A percentile compares a stretch with the other conserved stretches of the same genome.
Evolutionary conservation across 1,140 invertebrate species (phyloP).

Genomic region (Zaprionus capensis): DNA sequence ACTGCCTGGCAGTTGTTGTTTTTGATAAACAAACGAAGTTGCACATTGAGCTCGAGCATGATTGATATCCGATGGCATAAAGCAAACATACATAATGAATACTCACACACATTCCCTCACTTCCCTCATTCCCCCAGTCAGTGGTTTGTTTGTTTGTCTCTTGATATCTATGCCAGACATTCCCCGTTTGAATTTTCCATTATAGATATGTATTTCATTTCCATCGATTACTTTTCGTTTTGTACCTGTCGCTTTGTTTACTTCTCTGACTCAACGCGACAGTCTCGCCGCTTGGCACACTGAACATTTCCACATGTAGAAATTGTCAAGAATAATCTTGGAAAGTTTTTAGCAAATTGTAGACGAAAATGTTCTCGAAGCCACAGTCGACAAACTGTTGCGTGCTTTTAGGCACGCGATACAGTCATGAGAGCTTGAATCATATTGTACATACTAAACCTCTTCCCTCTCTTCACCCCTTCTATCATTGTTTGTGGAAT

Average conservation of each 20-base stretch:
- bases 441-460: too few species aligned
- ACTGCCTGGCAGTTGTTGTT: conserved; percentile 4
- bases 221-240: conserved; percentile 48
- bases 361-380: conserved; percentile 28
- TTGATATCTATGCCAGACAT: conserved; percentile 4
- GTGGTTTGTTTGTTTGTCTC: conserved; percentile 21
- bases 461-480: not conserved
- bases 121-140: too few species aligned
- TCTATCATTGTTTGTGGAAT: conserved; percentile 9
- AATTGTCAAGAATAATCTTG: conserved; percentile 1
- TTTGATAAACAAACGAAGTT: conserved; percentile 47
- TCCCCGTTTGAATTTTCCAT: conserved; percentile 54
- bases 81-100: conserved; percentile 1
- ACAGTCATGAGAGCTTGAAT: not conserved
- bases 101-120: not conserved
- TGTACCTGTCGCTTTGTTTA: conserved; percentile 38
- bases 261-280: conserved; percentile 44
- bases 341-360: conserved; percentile 23
- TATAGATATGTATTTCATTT: conserved; percentile 42
- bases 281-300: conserved; percentile 14
- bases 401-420: conserved; percentile 48
- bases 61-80: conserved; percentile 35
- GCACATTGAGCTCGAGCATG: conserved; percentile 34
- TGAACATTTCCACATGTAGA: not conserved
- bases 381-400: conserved; percentile 42